Percentiles rank a stretch among this genome's conserved stretches.
Conservation (phyloP, 1,140 invertebrate species). For the Drosophila pseudoananassae region DNA sequence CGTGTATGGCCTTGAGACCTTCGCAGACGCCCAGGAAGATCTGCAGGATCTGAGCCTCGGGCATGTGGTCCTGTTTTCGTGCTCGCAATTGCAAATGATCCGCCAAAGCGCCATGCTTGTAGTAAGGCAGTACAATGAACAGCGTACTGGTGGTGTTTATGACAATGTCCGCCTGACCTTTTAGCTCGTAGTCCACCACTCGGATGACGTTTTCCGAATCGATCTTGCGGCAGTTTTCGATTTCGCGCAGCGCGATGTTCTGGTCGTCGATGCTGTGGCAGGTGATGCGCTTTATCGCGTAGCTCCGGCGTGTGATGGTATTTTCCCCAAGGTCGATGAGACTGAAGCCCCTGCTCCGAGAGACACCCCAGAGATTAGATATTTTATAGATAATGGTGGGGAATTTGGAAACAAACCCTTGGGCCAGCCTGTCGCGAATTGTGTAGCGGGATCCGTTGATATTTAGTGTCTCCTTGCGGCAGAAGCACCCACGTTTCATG, state of each 20-base stretch:
- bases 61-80: slow-evolving; percentile 87
- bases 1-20: slow-evolving; percentile 90
- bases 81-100: slow-evolving; percentile 88
- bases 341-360: slow-evolving; percentile 90
- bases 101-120: slow-evolving; percentile 91
- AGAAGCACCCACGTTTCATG: slow-evolving; percentile 92
- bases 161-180: slow-evolving; percentile 87
- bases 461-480: slow-evolving; percentile 89
- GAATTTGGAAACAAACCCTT: slow-evolving; percentile 86
- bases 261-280: slow-evolving; percentile 93
- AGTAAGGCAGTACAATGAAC: slow-evolving; percentile 91
- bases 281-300: slow-evolving; percentile 92
- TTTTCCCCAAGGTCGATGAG: slow-evolving; percentile 92
- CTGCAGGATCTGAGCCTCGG: slow-evolving; percentile 87
- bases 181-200: slow-evolving; percentile 89
- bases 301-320: slow-evolving; percentile 88
- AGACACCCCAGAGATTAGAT: slow-evolving; percentile 41
- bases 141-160: slow-evolving; percentile 90
- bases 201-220: slow-evolving; percentile 92
- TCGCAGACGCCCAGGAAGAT: slow-evolving; percentile 91
- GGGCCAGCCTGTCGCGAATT: slow-evolving; percentile 89
- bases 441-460: slow-evolving; percentile 90
- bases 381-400: slow-evolving; percentile 1
- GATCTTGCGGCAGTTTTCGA: slow-evolving; percentile 89
- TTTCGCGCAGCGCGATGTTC: slow-evolving; percentile 89